Conservation (phyloP, 2,888 invertebrate genomes). For the Sesia bembeciformis region DNA sequence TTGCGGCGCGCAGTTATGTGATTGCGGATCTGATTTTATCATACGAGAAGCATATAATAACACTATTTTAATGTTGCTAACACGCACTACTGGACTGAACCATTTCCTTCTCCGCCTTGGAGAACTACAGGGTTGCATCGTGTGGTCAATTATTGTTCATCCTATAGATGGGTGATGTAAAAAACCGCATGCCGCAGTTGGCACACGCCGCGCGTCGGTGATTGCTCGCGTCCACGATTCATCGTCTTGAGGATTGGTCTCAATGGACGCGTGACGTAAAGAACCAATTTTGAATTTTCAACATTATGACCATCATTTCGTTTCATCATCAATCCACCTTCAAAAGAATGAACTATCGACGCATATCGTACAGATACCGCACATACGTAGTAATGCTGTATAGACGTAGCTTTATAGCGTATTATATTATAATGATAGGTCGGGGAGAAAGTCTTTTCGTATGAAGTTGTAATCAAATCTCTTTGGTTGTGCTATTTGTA, state of each 20-base stretch:
- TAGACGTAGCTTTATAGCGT: too few species aligned
- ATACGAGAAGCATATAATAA: not conserved
- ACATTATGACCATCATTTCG: too few species aligned
- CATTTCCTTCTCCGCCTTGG: not conserved
- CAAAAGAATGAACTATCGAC: too few species aligned
- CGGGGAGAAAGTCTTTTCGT: too few species aligned
- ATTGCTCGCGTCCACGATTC: conserved; percentile 16
- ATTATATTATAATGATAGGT: too few species aligned
- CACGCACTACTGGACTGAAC: not conserved
- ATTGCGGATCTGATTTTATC: not conserved
- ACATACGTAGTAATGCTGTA: too few species aligned
- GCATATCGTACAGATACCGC: too few species aligned
- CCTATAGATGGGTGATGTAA: conserved; percentile 33
- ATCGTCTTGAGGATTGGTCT: not conserved
- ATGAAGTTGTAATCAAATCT: too few species aligned
- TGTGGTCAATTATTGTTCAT: conserved; percentile 33
- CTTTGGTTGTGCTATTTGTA: too few species aligned
- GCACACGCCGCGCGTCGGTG: conserved; percentile 21
- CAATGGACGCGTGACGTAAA: conserved; percentile 10
- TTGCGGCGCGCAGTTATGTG: not conserved
- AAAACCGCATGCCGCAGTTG: conserved; percentile 46
- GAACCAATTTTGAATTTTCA: not conserved
- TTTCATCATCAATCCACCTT: too few species aligned
- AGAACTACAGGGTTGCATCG: conserved; percentile 2
- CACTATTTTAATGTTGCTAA: not conserved